Conservation (phyloP, 2,113 vertebrate genomes). For the Phylloscopus trochilus region DNA sequence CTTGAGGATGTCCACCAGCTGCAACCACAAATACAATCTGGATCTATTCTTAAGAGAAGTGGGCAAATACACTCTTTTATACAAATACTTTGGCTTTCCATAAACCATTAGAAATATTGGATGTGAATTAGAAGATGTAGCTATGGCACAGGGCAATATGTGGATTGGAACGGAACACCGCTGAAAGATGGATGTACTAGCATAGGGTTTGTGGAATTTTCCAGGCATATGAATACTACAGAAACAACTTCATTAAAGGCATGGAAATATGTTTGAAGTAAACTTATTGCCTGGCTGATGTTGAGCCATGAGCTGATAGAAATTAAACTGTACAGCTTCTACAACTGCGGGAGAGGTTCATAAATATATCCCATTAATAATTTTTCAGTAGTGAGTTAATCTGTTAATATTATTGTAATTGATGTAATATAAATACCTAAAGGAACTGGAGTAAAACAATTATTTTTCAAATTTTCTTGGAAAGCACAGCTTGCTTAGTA, state of each 20-base stretch:
- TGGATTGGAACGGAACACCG: neutral
- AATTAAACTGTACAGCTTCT: neutral
- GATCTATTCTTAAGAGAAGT: neutral
- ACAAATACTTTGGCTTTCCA: neutral
- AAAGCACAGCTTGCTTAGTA: neutral
- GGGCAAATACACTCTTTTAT: neutral
- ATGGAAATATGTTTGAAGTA: neutral
- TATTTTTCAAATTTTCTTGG: neutral
- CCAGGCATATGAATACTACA: neutral
- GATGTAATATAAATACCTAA: neutral
- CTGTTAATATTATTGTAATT: neutral
- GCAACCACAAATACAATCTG: neutral
- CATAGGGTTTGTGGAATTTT: neutral
- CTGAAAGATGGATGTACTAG: neutral
- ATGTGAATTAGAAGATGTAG: neutral
- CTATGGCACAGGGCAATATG: neutral
- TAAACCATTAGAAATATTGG: neutral
- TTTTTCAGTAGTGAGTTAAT: neutral
- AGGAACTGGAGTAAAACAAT: neutral
- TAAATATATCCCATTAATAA: neutral
- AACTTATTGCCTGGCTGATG: neutral
- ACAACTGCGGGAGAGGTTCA: neutral
- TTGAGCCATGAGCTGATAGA: neutral
- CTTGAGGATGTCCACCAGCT: neutral
- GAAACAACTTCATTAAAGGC: neutral